phyloP scores from a whole-genome alignment of 2,888 invertebrate genomes.

The Hetaerina titia region DNA sequence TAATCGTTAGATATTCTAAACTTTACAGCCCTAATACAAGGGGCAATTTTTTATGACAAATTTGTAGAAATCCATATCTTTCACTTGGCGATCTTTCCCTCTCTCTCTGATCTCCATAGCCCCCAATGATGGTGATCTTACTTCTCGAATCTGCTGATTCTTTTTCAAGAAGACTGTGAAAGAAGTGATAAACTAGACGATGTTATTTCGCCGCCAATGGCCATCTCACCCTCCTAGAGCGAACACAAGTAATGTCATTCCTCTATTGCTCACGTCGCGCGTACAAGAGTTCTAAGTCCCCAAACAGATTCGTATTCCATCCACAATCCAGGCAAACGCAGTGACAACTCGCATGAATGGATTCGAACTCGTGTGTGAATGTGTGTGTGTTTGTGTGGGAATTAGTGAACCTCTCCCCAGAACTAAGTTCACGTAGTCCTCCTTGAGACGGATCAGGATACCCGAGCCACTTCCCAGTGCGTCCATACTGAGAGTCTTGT shows the following conservation, averaged over 20 bases:
- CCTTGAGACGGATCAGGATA: not conserved
- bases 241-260: not conserved
- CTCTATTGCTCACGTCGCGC: not conserved
- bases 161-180: too few relatives aligned
- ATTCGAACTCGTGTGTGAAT: not conserved
- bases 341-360: not conserved
- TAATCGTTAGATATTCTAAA: too few relatives aligned
- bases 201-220: too few relatives aligned
- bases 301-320: not conserved
- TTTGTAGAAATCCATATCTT: too few relatives aligned
- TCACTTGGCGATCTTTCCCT: too few relatives aligned
- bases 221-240: too few relatives aligned
- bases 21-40: too few relatives aligned
- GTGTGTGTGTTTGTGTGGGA: not conserved
- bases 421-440: not conserved
- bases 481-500: not conserved
- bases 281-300: not conserved
- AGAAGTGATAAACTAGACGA: too few relatives aligned
- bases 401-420: not conserved
- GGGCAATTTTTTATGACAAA: too few relatives aligned
- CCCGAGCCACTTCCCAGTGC: not conserved
- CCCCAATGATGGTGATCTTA: too few relatives aligned
- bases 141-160: too few relatives aligned
- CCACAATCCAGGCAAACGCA: not conserved
- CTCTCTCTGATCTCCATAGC: too few relatives aligned